phyloP scores from a whole-genome alignment of 2,888 invertebrate species.

The Xestia rhomboidea region DNA sequence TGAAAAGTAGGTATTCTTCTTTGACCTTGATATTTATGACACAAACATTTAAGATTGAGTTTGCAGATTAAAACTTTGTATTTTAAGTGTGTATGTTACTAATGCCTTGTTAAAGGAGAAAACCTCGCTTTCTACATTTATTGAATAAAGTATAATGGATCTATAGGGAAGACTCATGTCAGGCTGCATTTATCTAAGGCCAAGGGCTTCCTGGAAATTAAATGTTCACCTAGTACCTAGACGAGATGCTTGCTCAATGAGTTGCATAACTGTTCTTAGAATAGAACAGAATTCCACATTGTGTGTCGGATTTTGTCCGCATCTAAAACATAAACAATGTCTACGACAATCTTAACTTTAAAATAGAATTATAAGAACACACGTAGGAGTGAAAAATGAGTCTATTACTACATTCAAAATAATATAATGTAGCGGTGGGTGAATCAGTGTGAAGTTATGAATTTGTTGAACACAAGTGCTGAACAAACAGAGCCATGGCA shows the following conservation, averaged over 20 bases:
- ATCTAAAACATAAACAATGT: conserved; percentile 44
- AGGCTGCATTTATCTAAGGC: conserved; percentile 25
- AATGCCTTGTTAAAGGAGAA: conserved; percentile 41
- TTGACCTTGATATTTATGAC: conserved; percentile 83
- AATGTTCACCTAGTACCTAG: conserved; percentile 45
- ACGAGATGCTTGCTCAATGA: conserved; percentile 53
- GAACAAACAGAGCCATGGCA: conserved; percentile 75
- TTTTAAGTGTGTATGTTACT: conserved; percentile 50
- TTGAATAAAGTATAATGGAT: conserved; percentile 1
- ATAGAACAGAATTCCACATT: conserved; percentile 49
- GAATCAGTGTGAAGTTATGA: conserved; percentile 64
- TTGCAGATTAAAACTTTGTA: conserved; percentile 70
- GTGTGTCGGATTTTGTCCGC: conserved; percentile 43
- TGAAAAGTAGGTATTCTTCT: conserved; percentile 76
- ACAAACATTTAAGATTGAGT: conserved; percentile 77
- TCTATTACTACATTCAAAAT: conserved; percentile 22
- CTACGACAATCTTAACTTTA: conserved; percentile 37
- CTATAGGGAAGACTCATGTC: background rate
- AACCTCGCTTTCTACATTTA: conserved; percentile 31
- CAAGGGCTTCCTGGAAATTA: conserved; percentile 51
- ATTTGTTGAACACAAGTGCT: conserved; percentile 70
- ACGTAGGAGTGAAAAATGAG: conserved; percentile 39
- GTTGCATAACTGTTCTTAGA: conserved; percentile 62
- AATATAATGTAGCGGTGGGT: conserved; percentile 30
- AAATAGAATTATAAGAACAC: conserved; percentile 47